Conservation (phyloP, 1,140 invertebrate species). For the Drosophila baimaii region DNA sequence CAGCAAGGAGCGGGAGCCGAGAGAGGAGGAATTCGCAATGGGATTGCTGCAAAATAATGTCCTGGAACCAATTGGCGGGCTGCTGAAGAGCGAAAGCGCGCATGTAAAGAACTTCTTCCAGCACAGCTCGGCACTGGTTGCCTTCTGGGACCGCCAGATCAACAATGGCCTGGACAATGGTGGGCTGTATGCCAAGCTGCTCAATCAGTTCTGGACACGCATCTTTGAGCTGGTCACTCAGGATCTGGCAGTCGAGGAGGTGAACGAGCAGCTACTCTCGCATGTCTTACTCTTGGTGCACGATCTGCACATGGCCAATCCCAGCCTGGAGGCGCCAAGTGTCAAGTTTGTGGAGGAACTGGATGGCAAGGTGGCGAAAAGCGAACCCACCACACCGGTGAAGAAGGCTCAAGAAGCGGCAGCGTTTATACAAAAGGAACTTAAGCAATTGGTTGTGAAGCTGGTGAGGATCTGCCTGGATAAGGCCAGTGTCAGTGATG, state of each 20-base stretch:
- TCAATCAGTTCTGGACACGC: slow-evolving; percentile 86
- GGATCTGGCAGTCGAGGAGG: slow-evolving; percentile 58
- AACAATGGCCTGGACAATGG: slow-evolving; percentile 46
- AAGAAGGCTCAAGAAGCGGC: slow-evolving; percentile 59
- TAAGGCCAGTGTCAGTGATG: slow-evolving; percentile 41
- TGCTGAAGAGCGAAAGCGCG: slow-evolving; percentile 79
- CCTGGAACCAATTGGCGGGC: slow-evolving; percentile 84
- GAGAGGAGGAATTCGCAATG: slow-evolving; percentile 35
- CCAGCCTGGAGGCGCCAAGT: slow-evolving; percentile 60
- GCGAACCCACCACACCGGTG: slow-evolving; percentile 45
- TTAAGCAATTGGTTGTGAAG: slow-evolving; percentile 85
- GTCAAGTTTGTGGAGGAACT: slow-evolving; percentile 65
- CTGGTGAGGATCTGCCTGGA: slow-evolving; percentile 85
- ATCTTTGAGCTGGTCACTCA: slow-evolving; percentile 84
- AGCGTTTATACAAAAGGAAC: slow-evolving; percentile 77
- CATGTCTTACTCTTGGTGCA: slow-evolving; percentile 68
- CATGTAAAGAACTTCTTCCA: slow-evolving; percentile 85
- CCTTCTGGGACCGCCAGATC: slow-evolving; percentile 86
- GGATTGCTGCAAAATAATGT: slow-evolving; percentile 84
- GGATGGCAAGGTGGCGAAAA: slow-evolving; percentile 5
- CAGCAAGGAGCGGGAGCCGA: slow-evolving; percentile 6
- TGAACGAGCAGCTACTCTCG: slow-evolving; percentile 60
- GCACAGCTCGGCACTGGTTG: slow-evolving; percentile 85
- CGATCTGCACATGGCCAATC: slow-evolving; percentile 72
- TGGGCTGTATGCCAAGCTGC: slow-evolving; percentile 84